phyloP scores from a whole-genome alignment of 2,797 vertebrate species.

The Coregonus ussuriensis region DNA sequence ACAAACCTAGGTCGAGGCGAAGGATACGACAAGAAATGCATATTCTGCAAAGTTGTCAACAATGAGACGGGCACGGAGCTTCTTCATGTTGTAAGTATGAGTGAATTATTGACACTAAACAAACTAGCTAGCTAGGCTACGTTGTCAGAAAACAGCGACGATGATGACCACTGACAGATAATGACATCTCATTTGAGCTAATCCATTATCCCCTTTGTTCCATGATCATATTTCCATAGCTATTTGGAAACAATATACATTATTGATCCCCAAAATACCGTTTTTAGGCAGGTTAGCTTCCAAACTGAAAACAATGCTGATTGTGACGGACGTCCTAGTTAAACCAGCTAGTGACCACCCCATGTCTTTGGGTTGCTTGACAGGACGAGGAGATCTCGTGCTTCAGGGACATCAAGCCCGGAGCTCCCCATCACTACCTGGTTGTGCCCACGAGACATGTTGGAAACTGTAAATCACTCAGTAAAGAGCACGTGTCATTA shows the following conservation, averaged over 20 bases:
- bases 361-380: neutral
- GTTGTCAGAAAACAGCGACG: neutral
- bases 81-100: conserved; percentile 71
- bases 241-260: too few species aligned
- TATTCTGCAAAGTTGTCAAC: conserved; percentile 89
- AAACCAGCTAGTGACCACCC: neutral
- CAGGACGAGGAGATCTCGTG: conserved; percentile 90
- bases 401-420: conserved; percentile 92
- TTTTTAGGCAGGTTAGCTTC: too few species aligned
- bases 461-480: conserved; percentile 89
- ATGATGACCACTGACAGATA: neutral
- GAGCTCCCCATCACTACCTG: conserved; percentile 91
- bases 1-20: conserved; percentile 25
- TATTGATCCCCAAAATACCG: too few species aligned
- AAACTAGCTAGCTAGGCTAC: neutral
- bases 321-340: neutral
- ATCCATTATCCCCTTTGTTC: too few species aligned
- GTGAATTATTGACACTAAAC: neutral
- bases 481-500: conserved; percentile 80
- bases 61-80: conserved; percentile 79
- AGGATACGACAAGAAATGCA: conserved; percentile 79
- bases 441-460: conserved; percentile 91
- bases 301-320: too few species aligned
- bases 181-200: too few species aligned
- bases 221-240: too few species aligned